phyloP scores from a whole-genome alignment of 2,888 invertebrate genomes.

The Drosophila diplacantha region DNA sequence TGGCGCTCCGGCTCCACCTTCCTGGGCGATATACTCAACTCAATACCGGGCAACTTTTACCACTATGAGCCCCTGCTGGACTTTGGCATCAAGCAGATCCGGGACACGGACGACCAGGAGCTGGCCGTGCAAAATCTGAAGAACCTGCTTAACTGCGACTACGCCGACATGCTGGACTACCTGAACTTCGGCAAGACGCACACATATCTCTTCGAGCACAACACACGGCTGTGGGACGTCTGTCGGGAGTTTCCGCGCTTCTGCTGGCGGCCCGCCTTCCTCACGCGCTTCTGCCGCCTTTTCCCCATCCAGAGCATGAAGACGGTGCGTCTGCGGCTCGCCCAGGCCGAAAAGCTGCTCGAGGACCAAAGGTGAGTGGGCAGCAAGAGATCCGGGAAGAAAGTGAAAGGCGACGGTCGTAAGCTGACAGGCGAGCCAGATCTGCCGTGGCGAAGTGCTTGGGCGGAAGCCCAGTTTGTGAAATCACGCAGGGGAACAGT shows the following conservation, averaged over 20 bases:
- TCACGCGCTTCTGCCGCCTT: slow-evolving; percentile 87
- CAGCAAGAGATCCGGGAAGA: slow-evolving; percentile 15
- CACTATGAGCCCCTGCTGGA: slow-evolving; percentile 93
- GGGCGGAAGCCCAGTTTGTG: slow-evolving; percentile 4
- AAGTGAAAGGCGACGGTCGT: slow-evolving; percentile 27
- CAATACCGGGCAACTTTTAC: slow-evolving; percentile 91
- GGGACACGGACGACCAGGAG: slow-evolving; percentile 85
- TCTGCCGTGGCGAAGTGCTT: slow-evolving; percentile 1
- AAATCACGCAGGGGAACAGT: background rate
- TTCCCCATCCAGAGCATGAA: slow-evolving; percentile 95
- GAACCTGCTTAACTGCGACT: slow-evolving; percentile 87
- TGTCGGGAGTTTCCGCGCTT: slow-evolving; percentile 83
- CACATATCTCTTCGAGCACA: slow-evolving; percentile 90
- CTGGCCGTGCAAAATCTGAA: slow-evolving; percentile 84
- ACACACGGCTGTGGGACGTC: slow-evolving; percentile 89
- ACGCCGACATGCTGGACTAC: slow-evolving; percentile 85
- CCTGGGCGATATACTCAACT: slow-evolving; percentile 89
- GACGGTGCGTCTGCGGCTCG: slow-evolving; percentile 87
- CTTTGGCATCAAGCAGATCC: slow-evolving; percentile 89
- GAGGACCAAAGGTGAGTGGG: slow-evolving; percentile 82
- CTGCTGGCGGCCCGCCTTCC: slow-evolving; percentile 85
- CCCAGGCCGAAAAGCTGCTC: slow-evolving; percentile 84
- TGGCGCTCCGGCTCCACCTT: slow-evolving; percentile 96
- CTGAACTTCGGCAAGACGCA: slow-evolving; percentile 87
- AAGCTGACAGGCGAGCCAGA: slow-evolving; percentile 12